Evolutionary conservation across 2,113 vertebrate species (phyloP).

Genomic region (Oenanthe melanoleuca): DNA sequence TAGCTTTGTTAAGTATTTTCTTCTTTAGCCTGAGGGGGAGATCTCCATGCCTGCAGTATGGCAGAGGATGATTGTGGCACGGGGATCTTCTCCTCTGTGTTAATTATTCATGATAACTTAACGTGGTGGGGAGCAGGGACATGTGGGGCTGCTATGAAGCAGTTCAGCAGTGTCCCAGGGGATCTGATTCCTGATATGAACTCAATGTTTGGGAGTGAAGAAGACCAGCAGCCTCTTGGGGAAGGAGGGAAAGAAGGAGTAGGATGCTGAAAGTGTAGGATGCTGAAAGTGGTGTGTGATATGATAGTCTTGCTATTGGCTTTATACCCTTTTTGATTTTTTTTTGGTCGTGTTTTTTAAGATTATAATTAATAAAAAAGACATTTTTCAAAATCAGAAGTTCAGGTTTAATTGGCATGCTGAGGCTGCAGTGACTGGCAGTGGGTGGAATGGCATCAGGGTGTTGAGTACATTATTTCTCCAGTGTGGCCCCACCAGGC

Average conservation of each 20-base stretch:
- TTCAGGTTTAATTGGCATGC: background rate
- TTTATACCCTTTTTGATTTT: background rate
- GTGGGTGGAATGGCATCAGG: background rate
- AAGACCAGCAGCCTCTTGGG: background rate
- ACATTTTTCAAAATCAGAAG: background rate
- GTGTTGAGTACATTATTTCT: background rate
- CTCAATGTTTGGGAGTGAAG: background rate
- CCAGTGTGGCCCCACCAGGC: background rate
- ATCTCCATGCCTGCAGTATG: background rate
- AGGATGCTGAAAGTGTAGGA: background rate
- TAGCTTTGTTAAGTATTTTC: background rate
- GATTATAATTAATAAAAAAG: background rate
- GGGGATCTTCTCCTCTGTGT: conserved; percentile 32
- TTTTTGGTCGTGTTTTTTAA: background rate
- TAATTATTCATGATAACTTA: conserved; percentile 63
- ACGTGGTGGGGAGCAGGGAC: background rate
- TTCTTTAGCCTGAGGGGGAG: background rate
- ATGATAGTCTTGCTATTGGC: background rate
- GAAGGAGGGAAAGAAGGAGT: background rate
- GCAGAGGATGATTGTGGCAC: background rate
- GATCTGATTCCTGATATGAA: background rate
- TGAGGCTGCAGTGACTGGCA: background rate
- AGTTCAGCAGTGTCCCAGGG: background rate
- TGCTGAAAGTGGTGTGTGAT: background rate
- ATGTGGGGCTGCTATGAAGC: background rate